These are phyloP conservation scores for Synergus japonicus DNA, from an alignment of 2,888 invertebrate species.

Conservation along the genomic window DNA sequence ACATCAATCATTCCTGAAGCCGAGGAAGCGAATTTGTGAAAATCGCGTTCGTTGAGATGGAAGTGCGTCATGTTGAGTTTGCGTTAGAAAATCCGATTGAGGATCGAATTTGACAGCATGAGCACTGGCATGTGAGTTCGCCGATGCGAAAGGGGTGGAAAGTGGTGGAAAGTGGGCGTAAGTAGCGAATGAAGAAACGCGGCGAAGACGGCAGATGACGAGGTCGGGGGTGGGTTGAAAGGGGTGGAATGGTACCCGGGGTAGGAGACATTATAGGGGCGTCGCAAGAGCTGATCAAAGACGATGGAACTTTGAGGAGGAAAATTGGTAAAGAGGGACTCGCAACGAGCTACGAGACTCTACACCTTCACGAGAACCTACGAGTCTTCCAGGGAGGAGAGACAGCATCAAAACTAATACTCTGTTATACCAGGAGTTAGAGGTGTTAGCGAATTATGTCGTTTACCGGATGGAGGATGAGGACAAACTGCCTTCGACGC, in stretches of 20 bases:
- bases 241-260: conserved; percentile 46
- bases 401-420: conserved; percentile 73
- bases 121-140: conserved; percentile 39
- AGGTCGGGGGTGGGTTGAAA: conserved; percentile 41
- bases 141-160: conserved; percentile 49
- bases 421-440: conserved; percentile 72
- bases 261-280: conserved; percentile 70
- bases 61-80: conserved; percentile 20
- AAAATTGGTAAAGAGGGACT: conserved; percentile 75
- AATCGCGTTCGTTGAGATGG: conserved; percentile 15
- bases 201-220: conserved; percentile 46
- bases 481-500: conserved; percentile 46
- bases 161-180: conserved; percentile 43
- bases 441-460: conserved; percentile 72
- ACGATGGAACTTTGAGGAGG: conserved; percentile 75
- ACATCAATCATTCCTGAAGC: conserved; percentile 15
- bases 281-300: conserved; percentile 75
- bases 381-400: conserved; percentile 57
- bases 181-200: conserved; percentile 53
- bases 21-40: conserved; percentile 4
- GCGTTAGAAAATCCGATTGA: conserved; percentile 38
- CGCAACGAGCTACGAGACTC: conserved; percentile 61
- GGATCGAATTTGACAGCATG: conserved; percentile 36
- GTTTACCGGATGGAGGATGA: conserved; percentile 51
- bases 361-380: conserved; percentile 47